Conservation (phyloP, 1,140 invertebrate genomes). For the Cepaea nemoralis region DNA sequence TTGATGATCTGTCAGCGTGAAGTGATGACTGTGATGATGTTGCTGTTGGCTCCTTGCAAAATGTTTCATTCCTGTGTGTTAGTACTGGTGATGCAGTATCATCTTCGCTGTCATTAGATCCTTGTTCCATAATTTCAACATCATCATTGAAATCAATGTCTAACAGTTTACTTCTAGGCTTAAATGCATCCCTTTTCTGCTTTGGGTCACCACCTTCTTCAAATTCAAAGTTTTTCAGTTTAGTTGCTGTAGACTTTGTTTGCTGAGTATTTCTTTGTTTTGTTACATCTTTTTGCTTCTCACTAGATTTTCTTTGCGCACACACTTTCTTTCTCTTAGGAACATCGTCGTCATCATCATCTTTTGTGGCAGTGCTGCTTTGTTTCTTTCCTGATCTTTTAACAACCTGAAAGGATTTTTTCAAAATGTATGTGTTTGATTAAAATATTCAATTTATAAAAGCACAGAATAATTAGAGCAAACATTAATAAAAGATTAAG, state of each 20-base stretch:
- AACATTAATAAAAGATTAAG: no score
- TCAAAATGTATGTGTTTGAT: background rate
- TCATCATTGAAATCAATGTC: background rate
- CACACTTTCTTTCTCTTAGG: background rate
- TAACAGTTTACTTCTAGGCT: background rate
- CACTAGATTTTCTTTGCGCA: background rate
- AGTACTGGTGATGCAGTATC: background rate
- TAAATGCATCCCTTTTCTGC: background rate
- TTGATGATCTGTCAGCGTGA: background rate
- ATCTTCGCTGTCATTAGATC: background rate
- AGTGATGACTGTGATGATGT: background rate
- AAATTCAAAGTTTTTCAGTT: background rate
- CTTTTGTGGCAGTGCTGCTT: background rate
- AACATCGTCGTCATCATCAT: background rate
- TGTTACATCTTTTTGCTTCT: background rate
- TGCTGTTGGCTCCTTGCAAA: background rate
- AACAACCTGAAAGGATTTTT: background rate
- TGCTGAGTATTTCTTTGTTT: background rate
- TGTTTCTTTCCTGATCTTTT: background rate
- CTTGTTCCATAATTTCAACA: background rate
- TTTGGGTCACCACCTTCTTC: background rate
- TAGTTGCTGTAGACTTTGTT: background rate
- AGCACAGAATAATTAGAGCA: background rate
- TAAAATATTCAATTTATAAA: background rate
- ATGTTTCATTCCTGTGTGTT: background rate